Conservation (phyloP, 1,140 invertebrate genomes). For the Brachionus sp. region DNA sequence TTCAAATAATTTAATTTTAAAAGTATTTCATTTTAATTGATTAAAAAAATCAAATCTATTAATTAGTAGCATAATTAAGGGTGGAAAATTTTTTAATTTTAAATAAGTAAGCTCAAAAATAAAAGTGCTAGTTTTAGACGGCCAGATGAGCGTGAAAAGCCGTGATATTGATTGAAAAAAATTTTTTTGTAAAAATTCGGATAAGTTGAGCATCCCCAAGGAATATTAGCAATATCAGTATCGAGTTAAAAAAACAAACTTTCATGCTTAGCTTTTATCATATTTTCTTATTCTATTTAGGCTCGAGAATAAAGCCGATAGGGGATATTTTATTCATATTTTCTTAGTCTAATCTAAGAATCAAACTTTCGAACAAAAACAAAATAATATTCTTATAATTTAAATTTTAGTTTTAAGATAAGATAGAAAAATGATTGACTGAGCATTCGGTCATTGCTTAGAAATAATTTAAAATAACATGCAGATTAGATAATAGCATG, state of each 20-base stretch:
- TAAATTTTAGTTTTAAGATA: background rate
- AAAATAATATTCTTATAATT: background rate
- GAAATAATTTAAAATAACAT: background rate
- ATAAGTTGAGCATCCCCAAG: background rate
- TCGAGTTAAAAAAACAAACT: background rate
- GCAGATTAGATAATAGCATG: slow-evolving; percentile 16
- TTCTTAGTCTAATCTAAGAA: background rate
- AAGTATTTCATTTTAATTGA: too few species aligned
- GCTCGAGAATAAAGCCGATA: background rate
- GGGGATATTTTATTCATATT: slow-evolving; percentile 3
- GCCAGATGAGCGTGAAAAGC: background rate
- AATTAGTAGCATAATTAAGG: background rate
- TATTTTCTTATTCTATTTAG: background rate
- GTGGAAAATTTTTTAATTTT: background rate
- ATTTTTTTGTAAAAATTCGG: background rate
- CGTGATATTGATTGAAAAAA: background rate
- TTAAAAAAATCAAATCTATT: too few species aligned
- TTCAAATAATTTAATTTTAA: too few species aligned
- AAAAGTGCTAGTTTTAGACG: background rate
- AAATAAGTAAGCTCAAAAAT: background rate
- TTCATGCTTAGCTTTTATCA: background rate
- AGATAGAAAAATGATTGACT: background rate
- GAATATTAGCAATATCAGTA: background rate
- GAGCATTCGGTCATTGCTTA: background rate
- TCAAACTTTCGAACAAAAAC: background rate